Percentiles rank a stretch among this genome's conserved stretches.
phyloP scores from a whole-genome alignment of 37 sponge, comb jelly and placozoan genomes.

The Hormiphora californensis region DNA sequence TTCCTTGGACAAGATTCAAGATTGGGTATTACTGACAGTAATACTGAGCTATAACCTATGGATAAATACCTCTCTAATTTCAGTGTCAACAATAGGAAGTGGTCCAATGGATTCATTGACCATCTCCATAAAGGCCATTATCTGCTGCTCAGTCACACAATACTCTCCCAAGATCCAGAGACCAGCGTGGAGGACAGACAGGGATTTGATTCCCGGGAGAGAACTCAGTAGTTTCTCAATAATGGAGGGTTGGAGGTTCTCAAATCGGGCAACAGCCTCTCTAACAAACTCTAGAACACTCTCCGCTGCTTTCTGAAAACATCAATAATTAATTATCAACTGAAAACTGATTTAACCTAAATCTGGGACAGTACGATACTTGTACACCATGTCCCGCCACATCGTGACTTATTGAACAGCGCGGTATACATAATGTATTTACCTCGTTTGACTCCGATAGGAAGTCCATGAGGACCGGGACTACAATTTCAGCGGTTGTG shows the following conservation, averaged over 20 bases:
- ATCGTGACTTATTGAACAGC: background rate
- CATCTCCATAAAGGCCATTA: conserved; percentile 70
- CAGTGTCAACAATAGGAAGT: conserved; percentile 96
- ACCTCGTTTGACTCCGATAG: conserved; percentile 44
- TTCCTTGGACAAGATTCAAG: no score
- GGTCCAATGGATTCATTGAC: conserved; percentile 79
- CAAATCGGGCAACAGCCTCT: conserved; percentile 81
- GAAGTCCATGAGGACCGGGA: conserved; percentile 65
- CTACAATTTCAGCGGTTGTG: conserved; percentile 74
- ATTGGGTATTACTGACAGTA: no score
- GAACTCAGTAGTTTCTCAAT: conserved; percentile 75
- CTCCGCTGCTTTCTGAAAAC: conserved; percentile 65
- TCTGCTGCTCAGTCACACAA: conserved; percentile 80
- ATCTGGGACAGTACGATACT: background rate
- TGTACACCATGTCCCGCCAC: background rate
- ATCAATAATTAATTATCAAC: background rate
- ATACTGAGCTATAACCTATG: no score
- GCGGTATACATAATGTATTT: background rate
- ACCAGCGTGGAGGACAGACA: conserved; percentile 57
- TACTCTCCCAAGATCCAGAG: conserved; percentile 99
- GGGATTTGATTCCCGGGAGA: conserved; percentile 65
- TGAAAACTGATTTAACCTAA: background rate
- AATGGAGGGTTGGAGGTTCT: conserved; percentile 69
- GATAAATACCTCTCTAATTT: conserved; percentile 68
- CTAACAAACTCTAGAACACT: conserved; percentile 89